Base-by-base conservation (phyloP, 2,113 vertebrate species). In the Mola mola region DNA sequence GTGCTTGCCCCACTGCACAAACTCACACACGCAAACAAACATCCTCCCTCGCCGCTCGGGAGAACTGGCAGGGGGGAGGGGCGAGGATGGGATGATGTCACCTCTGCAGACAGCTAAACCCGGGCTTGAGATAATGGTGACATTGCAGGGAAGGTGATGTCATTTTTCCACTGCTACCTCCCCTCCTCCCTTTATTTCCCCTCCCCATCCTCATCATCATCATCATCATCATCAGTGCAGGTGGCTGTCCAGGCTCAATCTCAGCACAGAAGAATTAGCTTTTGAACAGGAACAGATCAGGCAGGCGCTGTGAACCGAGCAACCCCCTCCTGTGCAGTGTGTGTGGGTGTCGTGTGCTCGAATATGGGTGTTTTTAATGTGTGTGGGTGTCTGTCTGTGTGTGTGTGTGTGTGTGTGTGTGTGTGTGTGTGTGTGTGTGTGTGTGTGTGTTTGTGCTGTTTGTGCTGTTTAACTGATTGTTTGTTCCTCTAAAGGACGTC, bases 71-170 rank as follows among this genome's bases (percentile, higher is more conserved):
- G n/a, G n/a, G n/a, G 41, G 65, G 38, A 75, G 85, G 83, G 74
- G 82, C 56, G 8, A 63, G 51, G 36, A 78, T 61, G 59, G 78
- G 79, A 87, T 91, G 89, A 90, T 90, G 88, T 91, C 88, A 91
- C 75, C 89, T 56, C 75, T 81, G 79, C 78, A 79, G 84, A 81
- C 81, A 37, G 85, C 78, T 83, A 76, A 87, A 85, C 86, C 34
- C 59, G 71, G 78, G 87, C 81, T 88, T 91, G 87, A 91, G 89
- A 89, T 90, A 90, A 89, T 90, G 82, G 87, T 87, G 86, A 91
- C 88, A 87, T 91, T 91, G 88, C 87, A 84, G 87, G 74, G 64
- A 43, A 86, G 89, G 80, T 91, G 89, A 91, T 90, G 89, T 91
- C 89, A 91, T 89, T 83, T 79, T 86, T 84, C 62, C 73, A 81